A percentile compares a stretch with the other conserved stretches of the same genome.
Evolutionary conservation across 2,113 vertebrate species (phyloP).

Genomic region (Lagopus leucura): DNA sequence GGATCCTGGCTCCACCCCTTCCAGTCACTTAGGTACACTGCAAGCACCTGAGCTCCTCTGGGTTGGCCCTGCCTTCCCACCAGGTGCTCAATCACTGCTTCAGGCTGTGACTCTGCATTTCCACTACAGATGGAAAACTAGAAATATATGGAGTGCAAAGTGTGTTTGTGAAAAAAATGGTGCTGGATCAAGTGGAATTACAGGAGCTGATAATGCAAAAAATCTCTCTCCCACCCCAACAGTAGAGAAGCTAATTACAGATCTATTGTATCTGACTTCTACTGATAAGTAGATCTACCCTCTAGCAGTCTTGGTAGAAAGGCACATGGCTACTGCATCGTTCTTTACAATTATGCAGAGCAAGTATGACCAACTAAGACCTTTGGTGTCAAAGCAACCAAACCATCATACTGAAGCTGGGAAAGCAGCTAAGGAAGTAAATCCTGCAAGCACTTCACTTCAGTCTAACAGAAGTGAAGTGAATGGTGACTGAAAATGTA

Average conservation of each 20-base stretch:
- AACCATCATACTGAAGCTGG: background rate
- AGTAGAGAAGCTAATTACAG: background rate
- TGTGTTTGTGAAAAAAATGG: background rate
- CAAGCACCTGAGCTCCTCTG: no score
- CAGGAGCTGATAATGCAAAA: background rate
- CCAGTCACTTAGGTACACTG: no score
- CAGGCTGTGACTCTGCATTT: no score
- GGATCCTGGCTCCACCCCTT: no score
- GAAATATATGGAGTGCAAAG: rapidly evolving
- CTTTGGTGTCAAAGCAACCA: background rate
- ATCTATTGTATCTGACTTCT: background rate
- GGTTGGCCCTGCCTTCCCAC: no score
- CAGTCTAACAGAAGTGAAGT: background rate
- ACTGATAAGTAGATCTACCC: background rate
- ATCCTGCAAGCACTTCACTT: background rate
- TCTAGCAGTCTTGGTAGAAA: background rate
- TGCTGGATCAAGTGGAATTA: background rate
- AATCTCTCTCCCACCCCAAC: background rate
- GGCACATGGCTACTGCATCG: background rate
- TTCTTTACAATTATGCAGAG: background rate
- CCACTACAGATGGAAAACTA: background rate
- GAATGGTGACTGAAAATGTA: background rate
- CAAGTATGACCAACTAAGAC: background rate
- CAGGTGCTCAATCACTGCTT: no score
- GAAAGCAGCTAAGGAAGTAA: background rate